phyloP scores from a whole-genome alignment of 1,140 invertebrate genomes.

The Drosophila obscura region DNA sequence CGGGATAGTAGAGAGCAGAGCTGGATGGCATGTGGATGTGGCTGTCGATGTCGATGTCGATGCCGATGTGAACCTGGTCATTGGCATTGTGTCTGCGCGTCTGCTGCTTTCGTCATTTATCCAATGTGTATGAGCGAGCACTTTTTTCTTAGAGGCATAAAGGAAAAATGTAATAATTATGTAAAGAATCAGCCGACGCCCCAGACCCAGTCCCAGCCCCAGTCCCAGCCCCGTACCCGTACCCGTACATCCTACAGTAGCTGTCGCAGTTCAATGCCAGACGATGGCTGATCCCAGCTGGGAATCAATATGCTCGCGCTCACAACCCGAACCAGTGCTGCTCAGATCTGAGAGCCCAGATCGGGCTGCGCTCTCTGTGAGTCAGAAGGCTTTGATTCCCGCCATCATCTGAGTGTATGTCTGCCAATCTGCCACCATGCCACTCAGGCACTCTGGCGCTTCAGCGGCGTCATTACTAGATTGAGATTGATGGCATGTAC shows the following conservation, averaged over 20 bases:
- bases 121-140: slow-evolving; percentile 68
- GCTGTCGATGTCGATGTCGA: too few species aligned
- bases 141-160: slow-evolving; percentile 42
- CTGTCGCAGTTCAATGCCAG: slow-evolving; percentile 16
- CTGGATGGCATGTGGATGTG: too few species aligned
- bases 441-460: slow-evolving; percentile 57
- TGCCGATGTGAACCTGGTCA: slow-evolving; percentile 19
- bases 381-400: slow-evolving; percentile 34
- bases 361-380: slow-evolving; percentile 7
- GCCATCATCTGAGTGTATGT: neutral
- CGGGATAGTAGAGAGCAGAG: neutral
- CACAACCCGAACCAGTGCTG: slow-evolving; percentile 1
- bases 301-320: slow-evolving; percentile 39
- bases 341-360: slow-evolving; percentile 24
- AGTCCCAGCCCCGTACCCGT: slow-evolving; percentile 3
- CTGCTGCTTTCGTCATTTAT: slow-evolving; percentile 36
- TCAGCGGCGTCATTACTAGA: slow-evolving; percentile 74
- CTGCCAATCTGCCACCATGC: slow-evolving; percentile 45
- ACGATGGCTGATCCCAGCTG: slow-evolving; percentile 17
- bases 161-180: slow-evolving; percentile 75
- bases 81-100: slow-evolving; percentile 40
- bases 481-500: slow-evolving; percentile 77
- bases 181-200: slow-evolving; percentile 60
- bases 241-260: slow-evolving; percentile 45
- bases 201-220: neutral